phyloP scores from a whole-genome alignment of 1,140 invertebrate genomes.

The Metopolophium dirhodum region DNA sequence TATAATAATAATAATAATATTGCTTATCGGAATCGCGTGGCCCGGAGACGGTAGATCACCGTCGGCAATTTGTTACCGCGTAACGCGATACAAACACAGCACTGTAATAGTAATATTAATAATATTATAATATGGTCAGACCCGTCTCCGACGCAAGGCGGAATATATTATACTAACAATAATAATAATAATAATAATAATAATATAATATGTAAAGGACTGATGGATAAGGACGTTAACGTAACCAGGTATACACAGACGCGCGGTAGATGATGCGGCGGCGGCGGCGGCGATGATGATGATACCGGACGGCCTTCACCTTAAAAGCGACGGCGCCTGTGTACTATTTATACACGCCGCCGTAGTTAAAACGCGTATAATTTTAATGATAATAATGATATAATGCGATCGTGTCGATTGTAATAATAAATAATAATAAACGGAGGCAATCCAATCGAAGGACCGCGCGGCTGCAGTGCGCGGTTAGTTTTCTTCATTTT shows the following conservation, averaged over 20 bases:
- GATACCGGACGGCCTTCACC: constrained; percentile 55
- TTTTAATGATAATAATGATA: constrained; percentile 1
- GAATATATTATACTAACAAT: not conserved
- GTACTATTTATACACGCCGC: not conserved
- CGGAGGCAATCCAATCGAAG: not conserved
- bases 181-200: not conserved
- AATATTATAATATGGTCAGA: not conserved
- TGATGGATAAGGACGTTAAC: constrained; percentile 41
- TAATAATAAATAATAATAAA: constrained; percentile 16
- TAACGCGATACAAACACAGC: not conserved
- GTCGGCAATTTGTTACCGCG: not conserved
- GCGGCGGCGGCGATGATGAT: not conserved
- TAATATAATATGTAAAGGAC: not conserved
- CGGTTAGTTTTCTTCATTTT: not conserved
- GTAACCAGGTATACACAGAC: constrained; percentile 21
- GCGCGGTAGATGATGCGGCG: not conserved
- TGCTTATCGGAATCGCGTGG: not conserved
- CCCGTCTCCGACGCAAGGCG: not conserved
- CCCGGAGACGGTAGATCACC: constrained; percentile 24
- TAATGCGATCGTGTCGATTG: constrained; percentile 12
- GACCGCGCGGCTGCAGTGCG: not conserved
- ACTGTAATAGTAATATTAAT: not conserved
- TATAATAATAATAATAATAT: not conserved
- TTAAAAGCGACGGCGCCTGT: constrained; percentile 43
- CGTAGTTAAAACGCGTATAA: not conserved